Evolutionary conservation across 2,888 invertebrate species (phyloP).

Genomic region (Lochmaea capreae): DNA sequence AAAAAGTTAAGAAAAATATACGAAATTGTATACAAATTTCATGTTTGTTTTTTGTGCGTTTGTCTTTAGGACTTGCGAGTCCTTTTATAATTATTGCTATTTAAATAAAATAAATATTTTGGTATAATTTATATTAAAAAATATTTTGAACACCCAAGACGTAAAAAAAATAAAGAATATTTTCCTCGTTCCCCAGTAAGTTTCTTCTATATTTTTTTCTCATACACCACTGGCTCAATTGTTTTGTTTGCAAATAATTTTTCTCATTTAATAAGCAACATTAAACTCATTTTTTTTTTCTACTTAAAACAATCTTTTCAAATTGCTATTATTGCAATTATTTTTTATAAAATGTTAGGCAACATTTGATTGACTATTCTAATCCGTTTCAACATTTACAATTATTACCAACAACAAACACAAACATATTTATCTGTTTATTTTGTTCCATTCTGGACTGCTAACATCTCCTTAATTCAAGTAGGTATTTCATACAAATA

Average conservation of each 20-base stretch:
- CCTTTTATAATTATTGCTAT: no score
- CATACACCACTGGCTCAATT: background rate
- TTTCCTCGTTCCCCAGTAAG: no score
- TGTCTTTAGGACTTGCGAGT: no score
- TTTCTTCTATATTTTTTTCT: background rate
- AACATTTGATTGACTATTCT: constrained; percentile 1
- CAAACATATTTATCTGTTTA: background rate
- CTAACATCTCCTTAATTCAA: no score
- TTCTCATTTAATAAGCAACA: background rate
- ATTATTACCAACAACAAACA: background rate
- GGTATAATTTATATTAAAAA: no score
- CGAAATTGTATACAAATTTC: no score
- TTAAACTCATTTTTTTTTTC: constrained; percentile 8
- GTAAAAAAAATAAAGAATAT: no score
- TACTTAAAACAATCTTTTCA: constrained; percentile 5
- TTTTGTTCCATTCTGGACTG: no score
- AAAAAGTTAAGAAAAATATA: background rate
- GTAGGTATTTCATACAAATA: no score
- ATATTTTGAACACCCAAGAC: no score
- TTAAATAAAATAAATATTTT: no score
- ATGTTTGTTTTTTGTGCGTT: no score
- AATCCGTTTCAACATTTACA: background rate
- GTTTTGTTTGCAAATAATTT: background rate
- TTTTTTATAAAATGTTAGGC: background rate
- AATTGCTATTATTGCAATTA: constrained; percentile 7